Base-by-base conservation (phyloP, 1,140 invertebrate genomes). In the Heliconius congener region DNA sequence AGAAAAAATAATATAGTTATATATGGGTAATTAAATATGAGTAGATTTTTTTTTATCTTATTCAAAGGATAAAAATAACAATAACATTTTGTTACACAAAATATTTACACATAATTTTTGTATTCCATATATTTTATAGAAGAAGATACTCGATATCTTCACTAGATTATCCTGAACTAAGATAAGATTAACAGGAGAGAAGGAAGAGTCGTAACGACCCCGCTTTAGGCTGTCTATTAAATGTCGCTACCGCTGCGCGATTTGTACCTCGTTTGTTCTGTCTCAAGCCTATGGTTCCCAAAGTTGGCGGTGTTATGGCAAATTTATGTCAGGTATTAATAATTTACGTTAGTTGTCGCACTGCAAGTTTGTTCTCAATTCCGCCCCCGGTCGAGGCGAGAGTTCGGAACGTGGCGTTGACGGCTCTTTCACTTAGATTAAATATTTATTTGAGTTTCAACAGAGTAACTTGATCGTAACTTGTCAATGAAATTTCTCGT, bases 251-350 rank as follows among this genome's bases (percentile, higher is more conserved):
- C 88, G 87, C 84, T 83, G 82, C 79, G 84, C 83, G 88, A 93
- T 93, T 93, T 93, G 92, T 91, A 91, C 85, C 81, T 90, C 86
- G 88, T 93, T 94, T 91, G 91, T 88, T 88, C 88, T 88, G 90
- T 90, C 90, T 90, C 85, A 76, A 85, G 82, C 88, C 87, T 83
- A 83, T 80, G 75, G 82, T 76, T 80, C 71, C 78, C 87, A 88
- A 92, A 92, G 87, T 92, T 91, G 73, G 82, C 83, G 84, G 86
- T 88, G 86, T 91, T 92, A 93, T 93, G 90, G 93, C 91, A 93
- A 94, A 94, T 94, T 94, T 89, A 93, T 91, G 93, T 91, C 93
- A 92, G 91, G 91, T 93, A 94, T 93, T 94, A 93, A 94, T 94
- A 93, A 94, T 93, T 94, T 92, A 93, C 88, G 87, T 88, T 88